phyloP scores from a whole-genome alignment of 1,140 invertebrate genomes.

The Drosophila mayri region DNA sequence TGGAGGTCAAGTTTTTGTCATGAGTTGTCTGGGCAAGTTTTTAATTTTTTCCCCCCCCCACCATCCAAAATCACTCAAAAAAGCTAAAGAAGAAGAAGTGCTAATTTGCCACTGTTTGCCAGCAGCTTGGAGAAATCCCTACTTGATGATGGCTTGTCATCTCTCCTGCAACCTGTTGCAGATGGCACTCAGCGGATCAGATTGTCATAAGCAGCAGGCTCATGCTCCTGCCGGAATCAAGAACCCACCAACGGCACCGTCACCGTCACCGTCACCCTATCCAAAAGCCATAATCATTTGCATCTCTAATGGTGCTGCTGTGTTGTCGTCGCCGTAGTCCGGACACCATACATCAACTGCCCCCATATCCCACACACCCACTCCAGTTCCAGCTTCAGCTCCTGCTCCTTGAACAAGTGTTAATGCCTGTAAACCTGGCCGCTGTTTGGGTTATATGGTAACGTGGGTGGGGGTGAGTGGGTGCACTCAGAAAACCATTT shows the following conservation, averaged over 20 bases:
- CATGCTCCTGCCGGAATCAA: background rate
- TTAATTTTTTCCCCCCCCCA: constrained; percentile 12
- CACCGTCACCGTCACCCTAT: constrained; percentile 36
- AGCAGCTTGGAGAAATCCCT: constrained; percentile 1
- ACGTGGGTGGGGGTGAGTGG: constrained; percentile 12
- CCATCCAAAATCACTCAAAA: background rate
- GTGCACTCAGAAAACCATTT: constrained; percentile 7
- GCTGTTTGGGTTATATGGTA: constrained; percentile 32
- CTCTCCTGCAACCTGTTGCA: too few species aligned
- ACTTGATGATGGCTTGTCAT: background rate
- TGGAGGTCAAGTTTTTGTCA: constrained; percentile 51
- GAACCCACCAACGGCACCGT: constrained; percentile 12
- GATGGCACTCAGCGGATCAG: constrained; percentile 22
- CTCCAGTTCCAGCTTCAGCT: constrained; percentile 6
- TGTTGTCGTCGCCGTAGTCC: constrained; percentile 21
- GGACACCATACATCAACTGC: constrained; percentile 73
- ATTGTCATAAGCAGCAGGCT: constrained; percentile 6
- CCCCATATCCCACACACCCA: background rate
- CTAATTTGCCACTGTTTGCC: constrained; percentile 15
- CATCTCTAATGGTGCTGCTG: constrained; percentile 71
- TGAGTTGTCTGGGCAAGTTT: constrained; percentile 40
- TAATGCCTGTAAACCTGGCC: constrained; percentile 53
- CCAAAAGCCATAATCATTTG: constrained; percentile 79
- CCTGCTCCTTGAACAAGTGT: constrained; percentile 42
- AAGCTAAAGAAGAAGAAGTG: background rate